Evolutionary conservation across 1,140 invertebrate species (phyloP), one percentile per base, ranked within the genome.

Genomic region (Zophobas morio): DNA sequence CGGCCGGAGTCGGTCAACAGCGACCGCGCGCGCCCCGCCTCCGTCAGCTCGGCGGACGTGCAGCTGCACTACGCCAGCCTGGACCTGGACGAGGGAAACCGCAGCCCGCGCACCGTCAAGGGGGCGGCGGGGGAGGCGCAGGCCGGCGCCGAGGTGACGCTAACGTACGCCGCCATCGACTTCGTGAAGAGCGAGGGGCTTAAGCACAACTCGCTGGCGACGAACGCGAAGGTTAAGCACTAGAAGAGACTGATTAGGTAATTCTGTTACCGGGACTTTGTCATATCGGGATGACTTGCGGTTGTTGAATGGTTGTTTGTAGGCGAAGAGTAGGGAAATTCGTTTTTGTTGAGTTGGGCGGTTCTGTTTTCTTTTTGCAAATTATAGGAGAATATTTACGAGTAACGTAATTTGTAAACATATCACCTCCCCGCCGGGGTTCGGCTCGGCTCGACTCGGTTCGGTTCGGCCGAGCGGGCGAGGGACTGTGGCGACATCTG

Each of bases 151-250:
- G 85, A 87, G 79, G 86, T 88, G 70, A 84, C 88, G 53, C 90
- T 92, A 80, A 88, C 86, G 40, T 94, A 94, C 84, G 92, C 92
- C n/a, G 90, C 92, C 86, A 93, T 93, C 74, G 92, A 93, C 86
- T 94, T 93, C 84, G 88, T 88, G 5, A 91, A 92, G 86, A 89
- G 88, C 76, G 89, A 90, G 76, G 86, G 84, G 36, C 82, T 89
- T 73, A 89, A 87, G 76, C 86, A 88, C 76, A 87, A 85, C 40
- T 33, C 60, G 42, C 34, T 54, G 20, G 53, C 71, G 20, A 74
- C 37, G 34, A 82, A 81, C 63, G 54, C 76, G 60, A 82, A 82
- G 72, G 78, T 82, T 74, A 78, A 80, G 49, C 79, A 83, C 79
- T 83, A 77, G 78, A 53, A 70, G 54, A 75, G 57, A 72, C 70